Conservation (phyloP, 2,888 invertebrate genomes). For the Lamellibrachia columna region DNA sequence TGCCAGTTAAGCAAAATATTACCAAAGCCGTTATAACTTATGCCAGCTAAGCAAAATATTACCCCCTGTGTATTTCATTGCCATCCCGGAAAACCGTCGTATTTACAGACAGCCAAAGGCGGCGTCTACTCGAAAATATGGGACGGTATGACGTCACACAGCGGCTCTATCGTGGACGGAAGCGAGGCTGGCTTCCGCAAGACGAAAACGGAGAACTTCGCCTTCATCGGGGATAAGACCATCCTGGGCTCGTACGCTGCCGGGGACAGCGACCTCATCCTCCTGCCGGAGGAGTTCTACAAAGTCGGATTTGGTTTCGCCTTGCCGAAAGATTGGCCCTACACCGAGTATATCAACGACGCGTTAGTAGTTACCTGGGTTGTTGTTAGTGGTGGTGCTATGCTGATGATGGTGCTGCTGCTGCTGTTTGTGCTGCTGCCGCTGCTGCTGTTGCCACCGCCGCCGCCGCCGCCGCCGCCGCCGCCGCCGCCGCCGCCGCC, state of each 20-base stretch:
- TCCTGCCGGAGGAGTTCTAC: conserved; percentile 50
- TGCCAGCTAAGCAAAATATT: not conserved
- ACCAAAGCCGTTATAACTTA: too few relatives aligned
- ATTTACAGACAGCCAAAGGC: conserved; percentile 13
- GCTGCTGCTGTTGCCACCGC: too few relatives aligned
- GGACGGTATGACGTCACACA: conserved; percentile 23
- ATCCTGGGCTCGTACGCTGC: conserved; percentile 46
- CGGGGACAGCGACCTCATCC: conserved; percentile 49
- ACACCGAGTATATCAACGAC: conserved; percentile 47
- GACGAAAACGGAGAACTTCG: conserved; percentile 27
- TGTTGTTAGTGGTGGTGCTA: too few relatives aligned
- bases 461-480: too few relatives aligned
- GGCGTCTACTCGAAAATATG: conserved; percentile 28
- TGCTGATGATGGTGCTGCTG: too few relatives aligned
- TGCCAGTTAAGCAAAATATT: too few relatives aligned
- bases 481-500: too few relatives aligned
- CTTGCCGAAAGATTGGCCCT: conserved; percentile 52
- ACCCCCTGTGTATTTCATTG: not conserved
- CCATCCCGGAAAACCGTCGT: not conserved
- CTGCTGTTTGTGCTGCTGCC: too few relatives aligned
- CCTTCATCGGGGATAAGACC: conserved; percentile 48
- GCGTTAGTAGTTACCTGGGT: conserved; percentile 48
- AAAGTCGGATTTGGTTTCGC: conserved; percentile 51
- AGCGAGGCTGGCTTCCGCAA: conserved; percentile 17
- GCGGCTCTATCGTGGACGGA: conserved; percentile 4